A percentile compares a stretch with the other conserved stretches of the same genome.
These are phyloP conservation scores for Argyra leucocephala DNA, from an alignment of 2,888 invertebrate species.

Conservation along the genomic window DNA sequence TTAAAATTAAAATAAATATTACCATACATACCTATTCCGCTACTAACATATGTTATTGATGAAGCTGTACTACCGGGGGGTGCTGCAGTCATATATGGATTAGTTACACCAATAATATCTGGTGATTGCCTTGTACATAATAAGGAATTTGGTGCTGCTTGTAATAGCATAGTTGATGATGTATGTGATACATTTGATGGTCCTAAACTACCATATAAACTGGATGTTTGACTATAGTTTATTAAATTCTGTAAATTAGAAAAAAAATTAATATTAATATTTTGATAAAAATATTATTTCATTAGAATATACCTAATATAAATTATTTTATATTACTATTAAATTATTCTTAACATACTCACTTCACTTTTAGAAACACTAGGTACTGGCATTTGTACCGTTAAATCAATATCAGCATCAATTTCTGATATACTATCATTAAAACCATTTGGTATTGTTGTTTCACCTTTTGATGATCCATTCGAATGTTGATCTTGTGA, in stretches of 20 bases:
- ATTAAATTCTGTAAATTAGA: slow-evolving; percentile 37
- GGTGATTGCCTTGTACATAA: slow-evolving; percentile 37
- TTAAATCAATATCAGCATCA: slow-evolving; percentile 61
- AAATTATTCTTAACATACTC: too few species aligned
- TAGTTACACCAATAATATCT: slow-evolving; percentile 38
- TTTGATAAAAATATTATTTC: too few species aligned
- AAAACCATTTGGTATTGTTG: slow-evolving; percentile 71
- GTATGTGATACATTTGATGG: slow-evolving; percentile 34
- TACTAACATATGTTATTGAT: slow-evolving; percentile 16
- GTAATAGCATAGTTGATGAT: slow-evolving; percentile 32
- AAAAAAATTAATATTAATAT: background rate
- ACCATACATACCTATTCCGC: background rate
- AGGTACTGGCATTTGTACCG: slow-evolving; percentile 50
- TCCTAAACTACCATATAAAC: slow-evolving; percentile 36
- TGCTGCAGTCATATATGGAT: slow-evolving; percentile 28
- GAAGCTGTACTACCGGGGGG: slow-evolving; percentile 23
- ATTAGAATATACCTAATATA: too few species aligned
- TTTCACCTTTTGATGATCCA: slow-evolving; percentile 54
- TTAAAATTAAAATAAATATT: too few species aligned
- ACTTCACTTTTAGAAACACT: slow-evolving; percentile 43
- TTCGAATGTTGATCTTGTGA: slow-evolving; percentile 30
- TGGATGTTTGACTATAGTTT: slow-evolving; percentile 37
- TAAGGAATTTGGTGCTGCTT: slow-evolving; percentile 25
- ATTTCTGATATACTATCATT: slow-evolving; percentile 76
- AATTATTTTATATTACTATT: too few species aligned